Conservation (phyloP, 2,888 invertebrate species). For the Zygogramma bicolorata region DNA sequence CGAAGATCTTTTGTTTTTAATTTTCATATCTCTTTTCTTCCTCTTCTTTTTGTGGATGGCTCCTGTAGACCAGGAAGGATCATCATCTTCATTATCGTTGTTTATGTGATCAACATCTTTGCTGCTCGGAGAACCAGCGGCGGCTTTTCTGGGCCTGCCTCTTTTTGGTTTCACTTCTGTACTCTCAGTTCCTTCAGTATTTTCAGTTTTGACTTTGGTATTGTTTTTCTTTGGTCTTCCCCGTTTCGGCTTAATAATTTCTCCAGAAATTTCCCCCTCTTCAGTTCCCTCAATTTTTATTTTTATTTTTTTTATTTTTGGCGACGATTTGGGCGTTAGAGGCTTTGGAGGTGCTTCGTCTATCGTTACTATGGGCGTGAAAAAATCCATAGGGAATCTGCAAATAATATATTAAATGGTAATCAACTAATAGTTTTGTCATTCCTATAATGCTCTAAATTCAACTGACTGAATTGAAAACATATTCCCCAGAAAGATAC, state of each 20-base stretch:
- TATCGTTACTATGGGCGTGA: slow-evolving; percentile 61
- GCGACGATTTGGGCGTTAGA: slow-evolving; percentile 28
- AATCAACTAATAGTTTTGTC: neutral
- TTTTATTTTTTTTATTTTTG: slow-evolving; percentile 44
- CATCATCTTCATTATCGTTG: slow-evolving; percentile 27
- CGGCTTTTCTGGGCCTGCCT: slow-evolving; percentile 5
- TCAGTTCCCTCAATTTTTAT: slow-evolving; percentile 42
- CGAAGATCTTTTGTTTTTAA: slow-evolving; percentile 17
- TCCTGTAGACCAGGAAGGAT: slow-evolving; percentile 33
- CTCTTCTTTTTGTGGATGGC: slow-evolving; percentile 30
- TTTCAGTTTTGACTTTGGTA: slow-evolving; percentile 21
- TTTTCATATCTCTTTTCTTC: slow-evolving; percentile 26
- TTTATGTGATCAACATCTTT: neutral
- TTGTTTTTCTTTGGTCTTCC: slow-evolving; percentile 39
- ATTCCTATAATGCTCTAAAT: neutral
- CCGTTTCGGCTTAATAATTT: slow-evolving; percentile 42
- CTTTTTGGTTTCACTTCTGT: slow-evolving; percentile 13
- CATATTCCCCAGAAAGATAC: neutral
- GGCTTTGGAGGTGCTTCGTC: slow-evolving; percentile 51
- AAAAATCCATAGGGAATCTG: slow-evolving; percentile 59
- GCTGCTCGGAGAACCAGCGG: neutral
- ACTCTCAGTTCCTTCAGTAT: slow-evolving; percentile 11
- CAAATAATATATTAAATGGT: slow-evolving; percentile 45
- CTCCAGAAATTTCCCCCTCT: slow-evolving; percentile 43
- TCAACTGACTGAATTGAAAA: neutral